Conservation (phyloP, 2,797 vertebrate species). For the Astyanax mexicanus region DNA sequence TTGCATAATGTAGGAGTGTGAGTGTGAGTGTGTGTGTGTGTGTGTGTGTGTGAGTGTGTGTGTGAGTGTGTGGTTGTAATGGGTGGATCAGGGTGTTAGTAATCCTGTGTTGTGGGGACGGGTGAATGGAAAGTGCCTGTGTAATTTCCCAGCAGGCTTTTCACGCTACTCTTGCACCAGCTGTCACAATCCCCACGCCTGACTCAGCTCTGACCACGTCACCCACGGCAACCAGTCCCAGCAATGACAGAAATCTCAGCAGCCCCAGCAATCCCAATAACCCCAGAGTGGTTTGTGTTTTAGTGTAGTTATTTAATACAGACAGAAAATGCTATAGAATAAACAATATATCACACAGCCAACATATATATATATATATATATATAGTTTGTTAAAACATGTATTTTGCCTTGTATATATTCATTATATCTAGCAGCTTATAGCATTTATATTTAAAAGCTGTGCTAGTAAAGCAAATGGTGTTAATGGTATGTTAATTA, state of each 20-base stretch:
- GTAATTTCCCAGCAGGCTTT: slow-evolving; percentile 57
- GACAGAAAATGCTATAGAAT: neutral
- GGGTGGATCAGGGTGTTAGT: slow-evolving; percentile 63
- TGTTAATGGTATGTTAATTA: slow-evolving; percentile 40
- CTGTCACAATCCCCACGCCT: slow-evolving; percentile 44
- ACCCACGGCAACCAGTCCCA: neutral
- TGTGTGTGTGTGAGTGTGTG: no score
- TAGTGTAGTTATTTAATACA: neutral
- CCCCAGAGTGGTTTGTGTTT: no score
- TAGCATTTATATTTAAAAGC: neutral
- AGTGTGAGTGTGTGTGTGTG: slow-evolving; percentile 37
- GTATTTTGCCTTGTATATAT: no score
- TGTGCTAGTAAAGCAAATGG: neutral
- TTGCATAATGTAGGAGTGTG: slow-evolving; percentile 61
- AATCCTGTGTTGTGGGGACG: slow-evolving; percentile 65
- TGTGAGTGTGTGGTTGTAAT: no score
- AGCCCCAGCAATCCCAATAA: no score
- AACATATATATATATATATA: no score
- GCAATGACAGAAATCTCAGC: neutral
- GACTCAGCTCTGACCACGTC: slow-evolving; percentile 31
- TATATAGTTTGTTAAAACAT: no score
- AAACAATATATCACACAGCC: no score
- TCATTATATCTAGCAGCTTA: neutral
- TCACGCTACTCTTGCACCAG: slow-evolving; percentile 69
- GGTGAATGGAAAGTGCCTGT: slow-evolving; percentile 68